Percentiles rank a stretch among this genome's conserved stretches.
Evolutionary conservation across 2,113 vertebrate species (phyloP).

Genomic region (Hyaena hyaena): DNA sequence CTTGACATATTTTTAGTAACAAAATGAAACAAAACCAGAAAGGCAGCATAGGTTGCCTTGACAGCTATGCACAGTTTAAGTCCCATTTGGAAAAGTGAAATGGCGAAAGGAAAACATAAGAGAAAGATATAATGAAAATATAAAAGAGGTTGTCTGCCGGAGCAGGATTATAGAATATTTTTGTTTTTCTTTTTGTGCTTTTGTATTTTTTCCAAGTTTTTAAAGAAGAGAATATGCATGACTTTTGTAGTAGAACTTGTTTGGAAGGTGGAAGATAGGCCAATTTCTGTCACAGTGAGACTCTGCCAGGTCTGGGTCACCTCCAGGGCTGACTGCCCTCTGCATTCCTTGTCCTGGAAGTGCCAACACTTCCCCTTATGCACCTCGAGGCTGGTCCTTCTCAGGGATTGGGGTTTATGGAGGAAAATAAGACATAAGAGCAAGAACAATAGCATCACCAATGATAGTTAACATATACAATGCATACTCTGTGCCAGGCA

Average conservation of each 20-base stretch:
- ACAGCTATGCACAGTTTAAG: background rate
- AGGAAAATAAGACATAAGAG: background rate
- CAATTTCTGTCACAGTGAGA: background rate
- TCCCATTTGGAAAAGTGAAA: constrained; percentile 2
- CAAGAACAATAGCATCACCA: background rate
- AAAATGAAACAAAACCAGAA: background rate
- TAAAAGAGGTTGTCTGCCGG: background rate
- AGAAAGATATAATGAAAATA: background rate
- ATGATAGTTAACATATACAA: background rate
- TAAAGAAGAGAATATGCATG: background rate
- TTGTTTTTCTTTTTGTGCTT: background rate
- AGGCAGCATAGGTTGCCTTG: background rate
- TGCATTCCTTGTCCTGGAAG: background rate
- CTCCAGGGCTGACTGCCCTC: background rate
- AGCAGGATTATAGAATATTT: background rate
- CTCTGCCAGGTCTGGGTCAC: background rate
- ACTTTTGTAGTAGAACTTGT: background rate
- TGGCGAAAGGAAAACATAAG: background rate
- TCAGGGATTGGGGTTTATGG: background rate
- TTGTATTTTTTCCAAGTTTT: background rate
- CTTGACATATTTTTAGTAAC: constrained; percentile 29
- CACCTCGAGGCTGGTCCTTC: background rate
- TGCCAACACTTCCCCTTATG: background rate
- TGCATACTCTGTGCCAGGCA: background rate
- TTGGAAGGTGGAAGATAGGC: background rate